A percentile compares a stretch with the other conserved stretches of the same genome.
Conservation (phyloP, 2,888 invertebrate genomes). For the Arctia plantaginis region DNA sequence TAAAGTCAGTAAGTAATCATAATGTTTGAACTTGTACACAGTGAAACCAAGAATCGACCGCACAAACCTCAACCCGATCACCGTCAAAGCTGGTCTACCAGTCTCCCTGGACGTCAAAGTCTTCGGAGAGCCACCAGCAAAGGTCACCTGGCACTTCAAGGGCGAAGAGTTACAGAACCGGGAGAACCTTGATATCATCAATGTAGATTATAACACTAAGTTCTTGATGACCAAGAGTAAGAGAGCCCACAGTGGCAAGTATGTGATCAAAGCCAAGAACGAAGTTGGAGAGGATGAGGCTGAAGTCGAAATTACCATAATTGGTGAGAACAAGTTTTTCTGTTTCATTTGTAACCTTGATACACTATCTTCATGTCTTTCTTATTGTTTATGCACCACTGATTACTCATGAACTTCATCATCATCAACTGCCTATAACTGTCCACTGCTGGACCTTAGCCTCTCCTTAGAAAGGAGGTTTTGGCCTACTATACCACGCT, state of each 20-base stretch:
- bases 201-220: conserved; percentile 96
- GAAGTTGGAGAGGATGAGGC: conserved; percentile 97
- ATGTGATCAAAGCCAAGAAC: conserved; percentile 95
- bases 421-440: too few relatives aligned
- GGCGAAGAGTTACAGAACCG: conserved; percentile 88
- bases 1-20: background rate
- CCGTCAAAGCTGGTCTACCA: conserved; percentile 95
- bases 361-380: background rate
- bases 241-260: conserved; percentile 94
- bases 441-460: too few relatives aligned
- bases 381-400: background rate
- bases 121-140: conserved; percentile 97
- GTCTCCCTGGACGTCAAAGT: conserved; percentile 95
- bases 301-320: conserved; percentile 95
- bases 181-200: conserved; percentile 91
- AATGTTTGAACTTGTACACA: conserved; percentile 63
- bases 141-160: conserved; percentile 95
- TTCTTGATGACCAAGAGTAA: conserved; percentile 94
- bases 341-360: background rate
- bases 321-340: conserved; percentile 79
- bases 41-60: conserved; percentile 98
- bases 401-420: too few relatives aligned
- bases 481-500: too few relatives aligned
- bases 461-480: too few relatives aligned
- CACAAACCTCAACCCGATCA: conserved; percentile 93